phyloP scores from a whole-genome alignment of 2,113 vertebrate species.

The Quiscalus mexicanus region DNA sequence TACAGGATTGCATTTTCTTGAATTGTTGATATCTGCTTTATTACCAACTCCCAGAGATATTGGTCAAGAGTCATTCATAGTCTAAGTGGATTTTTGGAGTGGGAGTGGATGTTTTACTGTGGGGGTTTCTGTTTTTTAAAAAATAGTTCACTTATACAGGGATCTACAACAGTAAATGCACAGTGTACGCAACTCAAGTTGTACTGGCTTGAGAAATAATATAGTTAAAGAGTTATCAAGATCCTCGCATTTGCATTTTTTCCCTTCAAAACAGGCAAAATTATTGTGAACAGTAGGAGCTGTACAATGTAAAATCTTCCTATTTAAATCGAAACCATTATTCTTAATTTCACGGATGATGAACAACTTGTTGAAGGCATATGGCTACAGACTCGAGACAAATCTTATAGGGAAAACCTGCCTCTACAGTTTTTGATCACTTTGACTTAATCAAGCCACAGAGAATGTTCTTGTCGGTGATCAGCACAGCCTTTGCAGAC shows the following conservation, averaged over 20 bases:
- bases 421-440: constrained; percentile 12
- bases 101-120: not conserved
- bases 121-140: fast-evolving
- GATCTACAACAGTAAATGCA: not conserved
- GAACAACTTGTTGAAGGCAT: not conserved
- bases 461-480: not conserved
- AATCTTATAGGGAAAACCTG: constrained; percentile 20
- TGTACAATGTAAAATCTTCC: not conserved
- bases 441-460: constrained; percentile 10
- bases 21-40: not conserved
- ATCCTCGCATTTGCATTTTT: not conserved
- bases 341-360: not conserved
- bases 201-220: not conserved
- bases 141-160: not conserved
- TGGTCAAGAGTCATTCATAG: not conserved
- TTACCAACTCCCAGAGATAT: not conserved
- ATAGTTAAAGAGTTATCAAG: not conserved
- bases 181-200: not conserved
- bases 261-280: not conserved
- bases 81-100: not conserved
- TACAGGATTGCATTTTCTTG: not conserved
- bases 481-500: not conserved
- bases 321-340: constrained; percentile 1
- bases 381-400: not conserved
- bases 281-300: not conserved